Percentiles rank a stretch among this genome's conserved stretches.
Evolutionary conservation across 2,888 invertebrate genomes (phyloP).

Genomic region (Escarpia spicata): DNA sequence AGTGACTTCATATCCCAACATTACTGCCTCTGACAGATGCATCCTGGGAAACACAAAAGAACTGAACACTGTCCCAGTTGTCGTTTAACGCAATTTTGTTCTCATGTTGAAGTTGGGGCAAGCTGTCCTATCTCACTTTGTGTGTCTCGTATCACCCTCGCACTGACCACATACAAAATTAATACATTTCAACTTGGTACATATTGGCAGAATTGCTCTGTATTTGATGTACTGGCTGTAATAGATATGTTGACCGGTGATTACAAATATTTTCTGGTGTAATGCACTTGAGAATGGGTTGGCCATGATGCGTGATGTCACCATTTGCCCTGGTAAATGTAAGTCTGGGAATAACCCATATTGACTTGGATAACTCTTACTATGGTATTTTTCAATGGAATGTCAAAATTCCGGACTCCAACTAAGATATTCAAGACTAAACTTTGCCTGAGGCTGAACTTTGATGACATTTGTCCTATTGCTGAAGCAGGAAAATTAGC

Average conservation of each 20-base stretch:
- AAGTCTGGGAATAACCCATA: background rate
- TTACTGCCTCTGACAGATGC: background rate
- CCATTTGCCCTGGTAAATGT: background rate
- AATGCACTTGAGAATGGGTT: background rate
- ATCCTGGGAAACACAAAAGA: background rate
- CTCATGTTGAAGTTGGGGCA: background rate
- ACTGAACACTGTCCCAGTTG: background rate
- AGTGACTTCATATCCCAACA: background rate
- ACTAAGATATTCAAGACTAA: no score
- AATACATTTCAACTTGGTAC: no score
- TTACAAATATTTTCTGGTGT: no score
- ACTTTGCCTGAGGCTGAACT: no score
- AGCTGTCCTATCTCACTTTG: background rate
- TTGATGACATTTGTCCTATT: no score
- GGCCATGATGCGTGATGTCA: background rate
- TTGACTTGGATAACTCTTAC: background rate
- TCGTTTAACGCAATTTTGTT: background rate
- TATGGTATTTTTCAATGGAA: no score
- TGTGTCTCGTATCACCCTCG: no score
- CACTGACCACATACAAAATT: no score
- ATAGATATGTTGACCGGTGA: no score
- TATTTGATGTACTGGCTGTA: no score
- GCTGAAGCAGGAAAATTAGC: background rate
- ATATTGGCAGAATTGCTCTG: no score
- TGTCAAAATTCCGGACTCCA: no score